These are phyloP conservation scores for Otus sunia DNA, from an alignment of 2,113 vertebrate genomes.

Conservation along the genomic window DNA sequence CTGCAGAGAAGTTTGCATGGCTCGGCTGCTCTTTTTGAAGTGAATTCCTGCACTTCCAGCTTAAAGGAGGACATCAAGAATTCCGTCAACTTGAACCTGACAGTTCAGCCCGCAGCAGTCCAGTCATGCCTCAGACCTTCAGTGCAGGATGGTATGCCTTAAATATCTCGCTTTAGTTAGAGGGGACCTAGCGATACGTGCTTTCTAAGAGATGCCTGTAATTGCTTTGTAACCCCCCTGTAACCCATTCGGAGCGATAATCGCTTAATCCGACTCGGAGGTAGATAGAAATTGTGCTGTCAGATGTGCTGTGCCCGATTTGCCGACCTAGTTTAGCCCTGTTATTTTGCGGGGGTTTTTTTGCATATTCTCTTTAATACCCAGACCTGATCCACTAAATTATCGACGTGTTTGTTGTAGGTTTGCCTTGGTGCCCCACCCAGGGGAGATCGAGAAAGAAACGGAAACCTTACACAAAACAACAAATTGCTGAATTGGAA, in stretches of 20 bases:
- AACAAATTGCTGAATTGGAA: slow-evolving; percentile 91
- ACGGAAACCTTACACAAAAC: slow-evolving; percentile 93
- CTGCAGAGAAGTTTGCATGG: slow-evolving; percentile 76
- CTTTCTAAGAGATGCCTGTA: slow-evolving; percentile 9
- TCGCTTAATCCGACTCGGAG: not conserved
- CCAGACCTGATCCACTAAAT: not conserved
- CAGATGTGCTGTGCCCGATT: not conserved
- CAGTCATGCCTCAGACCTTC: slow-evolving; percentile 84
- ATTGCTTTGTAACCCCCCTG: not conserved
- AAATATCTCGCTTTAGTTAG: slow-evolving; percentile 44
- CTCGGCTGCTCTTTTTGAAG: slow-evolving; percentile 75
- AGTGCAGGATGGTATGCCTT: slow-evolving; percentile 85
- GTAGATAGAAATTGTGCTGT: not conserved
- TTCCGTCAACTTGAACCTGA: slow-evolving; percentile 83
- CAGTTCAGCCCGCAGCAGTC: slow-evolving; percentile 78
- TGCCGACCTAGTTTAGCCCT: not conserved
- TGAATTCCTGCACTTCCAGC: slow-evolving; percentile 72
- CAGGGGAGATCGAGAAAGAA: slow-evolving; percentile 89
- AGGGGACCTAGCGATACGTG: not conserved
- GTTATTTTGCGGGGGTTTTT: not conserved
- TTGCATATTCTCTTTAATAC: not conserved
- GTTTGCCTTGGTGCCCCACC: slow-evolving; percentile 87
- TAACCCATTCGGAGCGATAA: not conserved
- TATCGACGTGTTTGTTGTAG: slow-evolving; percentile 74
- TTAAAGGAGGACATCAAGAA: slow-evolving; percentile 80